Conservation (phyloP, 2,797 vertebrate species). For the Sebastes cheni region DNA sequence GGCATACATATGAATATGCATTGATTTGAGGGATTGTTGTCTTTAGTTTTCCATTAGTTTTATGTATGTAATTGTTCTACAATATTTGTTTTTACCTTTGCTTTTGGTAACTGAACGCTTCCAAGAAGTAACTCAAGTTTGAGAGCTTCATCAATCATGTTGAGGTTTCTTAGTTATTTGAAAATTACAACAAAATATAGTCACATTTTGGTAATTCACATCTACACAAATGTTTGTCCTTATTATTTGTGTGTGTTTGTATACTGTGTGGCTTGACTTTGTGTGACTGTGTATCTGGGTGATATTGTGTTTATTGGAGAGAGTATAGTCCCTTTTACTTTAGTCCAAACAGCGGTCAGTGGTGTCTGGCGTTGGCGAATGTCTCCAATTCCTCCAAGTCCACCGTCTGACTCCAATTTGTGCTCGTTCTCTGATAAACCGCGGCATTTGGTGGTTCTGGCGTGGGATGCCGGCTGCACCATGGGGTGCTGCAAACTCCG, state of each 20-base stretch:
- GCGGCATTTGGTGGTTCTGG: constrained; percentile 88
- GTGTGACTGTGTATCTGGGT: constrained; percentile 14
- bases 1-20: constrained; percentile 21
- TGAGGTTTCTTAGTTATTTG: not conserved
- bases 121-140: not conserved
- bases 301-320: constrained; percentile 28
- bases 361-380: constrained; percentile 58
- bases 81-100: not conserved
- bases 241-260: not conserved
- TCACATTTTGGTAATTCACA: not conserved
- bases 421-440: constrained; percentile 82
- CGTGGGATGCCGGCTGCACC: constrained; percentile 79
- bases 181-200: not conserved
- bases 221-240: not conserved
- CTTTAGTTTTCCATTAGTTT: not conserved
- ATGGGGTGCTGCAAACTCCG: constrained; percentile 85
- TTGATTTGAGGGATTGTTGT: not conserved
- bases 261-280: not conserved
- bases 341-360: constrained; percentile 63
- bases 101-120: not conserved
- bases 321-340: constrained; percentile 39
- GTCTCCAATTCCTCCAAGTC: constrained; percentile 79
- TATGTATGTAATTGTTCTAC: not conserved
- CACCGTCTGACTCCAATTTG: constrained; percentile 86
- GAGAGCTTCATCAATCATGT: not conserved